phyloP scores from a whole-genome alignment of 2,888 invertebrate species.

The Idaea straminata region DNA sequence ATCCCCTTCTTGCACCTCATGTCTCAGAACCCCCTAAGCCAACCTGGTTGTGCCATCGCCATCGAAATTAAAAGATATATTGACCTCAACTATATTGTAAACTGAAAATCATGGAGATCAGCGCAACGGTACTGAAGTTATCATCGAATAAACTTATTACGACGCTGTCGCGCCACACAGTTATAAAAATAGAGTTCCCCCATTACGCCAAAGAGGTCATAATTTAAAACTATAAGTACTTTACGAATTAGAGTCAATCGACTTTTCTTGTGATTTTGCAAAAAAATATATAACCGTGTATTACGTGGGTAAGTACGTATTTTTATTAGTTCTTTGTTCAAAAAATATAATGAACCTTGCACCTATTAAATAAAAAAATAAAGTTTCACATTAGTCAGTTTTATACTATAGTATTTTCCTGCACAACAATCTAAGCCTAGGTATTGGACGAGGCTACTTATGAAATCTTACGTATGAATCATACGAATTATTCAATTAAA shows the following conservation, averaged over 20 bases:
- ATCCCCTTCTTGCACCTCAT: no score
- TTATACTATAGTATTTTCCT: neutral
- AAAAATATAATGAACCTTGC: neutral
- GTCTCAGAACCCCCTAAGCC: no score
- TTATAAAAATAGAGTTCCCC: no score
- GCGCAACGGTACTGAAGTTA: no score
- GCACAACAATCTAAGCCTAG: neutral
- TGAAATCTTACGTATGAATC: neutral
- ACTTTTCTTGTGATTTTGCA: constrained; percentile 6
- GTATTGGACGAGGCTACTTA: neutral
- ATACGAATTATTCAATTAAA: neutral
- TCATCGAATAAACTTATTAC: no score
- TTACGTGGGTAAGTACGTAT: neutral
- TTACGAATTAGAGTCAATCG: neutral
- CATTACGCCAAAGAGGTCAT: no score
- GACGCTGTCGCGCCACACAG: no score
- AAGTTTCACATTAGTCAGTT: neutral
- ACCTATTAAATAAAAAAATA: neutral
- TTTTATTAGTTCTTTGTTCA: neutral
- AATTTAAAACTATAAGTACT: no score
- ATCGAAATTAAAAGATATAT: no score
- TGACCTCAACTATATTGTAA: no score
- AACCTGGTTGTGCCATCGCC: no score
- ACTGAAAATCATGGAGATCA: no score
- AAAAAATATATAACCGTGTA: neutral